A percentile compares a stretch with the other conserved stretches of the same genome.
Conservation (phyloP, 2,888 invertebrate genomes). For the Mycalesis mineus region DNA sequence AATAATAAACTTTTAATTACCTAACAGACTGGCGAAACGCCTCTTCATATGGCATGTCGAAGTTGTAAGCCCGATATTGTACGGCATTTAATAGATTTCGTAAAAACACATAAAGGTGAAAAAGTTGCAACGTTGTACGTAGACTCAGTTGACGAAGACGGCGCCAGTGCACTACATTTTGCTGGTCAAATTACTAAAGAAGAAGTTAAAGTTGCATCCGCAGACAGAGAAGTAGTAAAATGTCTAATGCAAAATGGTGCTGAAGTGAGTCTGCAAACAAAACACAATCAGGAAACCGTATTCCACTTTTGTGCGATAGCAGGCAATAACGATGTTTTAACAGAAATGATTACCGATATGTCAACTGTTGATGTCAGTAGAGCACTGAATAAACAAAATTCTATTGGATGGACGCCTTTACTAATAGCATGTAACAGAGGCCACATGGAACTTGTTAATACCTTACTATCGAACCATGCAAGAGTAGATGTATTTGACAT, state of each 20-base stretch:
- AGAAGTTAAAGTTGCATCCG: conserved; percentile 84
- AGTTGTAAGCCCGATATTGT: conserved; percentile 92
- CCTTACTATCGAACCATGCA: conserved; percentile 94
- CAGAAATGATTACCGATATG: conserved; percentile 96
- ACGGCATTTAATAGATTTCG: conserved; percentile 89
- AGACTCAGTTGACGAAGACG: conserved; percentile 92
- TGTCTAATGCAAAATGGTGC: conserved; percentile 94
- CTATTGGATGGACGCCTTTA: conserved; percentile 97
- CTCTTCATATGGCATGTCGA: conserved; percentile 95
- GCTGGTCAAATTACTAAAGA: conserved; percentile 93
- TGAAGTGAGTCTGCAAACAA: conserved; percentile 90
- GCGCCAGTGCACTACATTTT: conserved; percentile 96
- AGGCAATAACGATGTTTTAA: conserved; percentile 96
- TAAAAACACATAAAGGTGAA: conserved; percentile 85
- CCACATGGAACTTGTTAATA: conserved; percentile 95
- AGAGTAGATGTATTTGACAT: conserved; percentile 99
- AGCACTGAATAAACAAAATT: conserved; percentile 95
- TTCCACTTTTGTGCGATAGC: conserved; percentile 97
- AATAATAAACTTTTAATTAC: conserved; percentile 7
- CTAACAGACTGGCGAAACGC: conserved; percentile 94
- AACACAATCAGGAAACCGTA: conserved; percentile 93
- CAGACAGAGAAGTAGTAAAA: conserved; percentile 92
- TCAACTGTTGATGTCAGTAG: conserved; percentile 93
- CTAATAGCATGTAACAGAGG: conserved; percentile 97
- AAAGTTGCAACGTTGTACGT: conserved; percentile 90